Conservation (phyloP, 1,140 invertebrate genomes). For the Aphelenchoides besseyi region DNA sequence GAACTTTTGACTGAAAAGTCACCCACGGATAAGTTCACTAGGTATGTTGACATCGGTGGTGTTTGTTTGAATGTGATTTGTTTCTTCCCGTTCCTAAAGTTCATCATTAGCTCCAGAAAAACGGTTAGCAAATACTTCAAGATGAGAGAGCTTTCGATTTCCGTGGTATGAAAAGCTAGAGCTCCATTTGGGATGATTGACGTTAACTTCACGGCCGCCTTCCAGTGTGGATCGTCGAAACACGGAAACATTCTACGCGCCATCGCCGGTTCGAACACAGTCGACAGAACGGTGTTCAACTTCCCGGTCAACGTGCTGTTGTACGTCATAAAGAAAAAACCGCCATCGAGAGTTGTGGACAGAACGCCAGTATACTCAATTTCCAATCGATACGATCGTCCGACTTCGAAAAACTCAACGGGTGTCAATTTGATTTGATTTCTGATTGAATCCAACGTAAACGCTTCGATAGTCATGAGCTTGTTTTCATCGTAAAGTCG, state of each 20-base stretch:
- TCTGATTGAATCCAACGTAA: background rate
- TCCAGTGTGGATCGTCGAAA: constrained; percentile 15
- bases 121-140: background rate
- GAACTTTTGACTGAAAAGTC: background rate
- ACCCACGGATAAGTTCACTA: background rate
- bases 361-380: background rate
- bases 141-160: background rate
- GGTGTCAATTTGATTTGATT: background rate
- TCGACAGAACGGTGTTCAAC: background rate
- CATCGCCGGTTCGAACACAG: background rate
- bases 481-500: background rate
- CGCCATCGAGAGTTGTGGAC: background rate
- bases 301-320: background rate
- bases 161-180: background rate
- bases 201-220: background rate
- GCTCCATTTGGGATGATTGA: constrained; percentile 6
- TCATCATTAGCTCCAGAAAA: too few relatives aligned
- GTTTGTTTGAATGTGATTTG: background rate
- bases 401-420: background rate
- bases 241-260: constrained; percentile 19
- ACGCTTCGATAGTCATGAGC: background rate
- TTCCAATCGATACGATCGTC: background rate
- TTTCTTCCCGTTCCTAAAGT: background rate
- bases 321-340: constrained; percentile 3
- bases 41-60: background rate